These are phyloP conservation scores for Magallana gigas DNA, from an alignment of 1,140 invertebrate species.

Conservation along the genomic window DNA sequence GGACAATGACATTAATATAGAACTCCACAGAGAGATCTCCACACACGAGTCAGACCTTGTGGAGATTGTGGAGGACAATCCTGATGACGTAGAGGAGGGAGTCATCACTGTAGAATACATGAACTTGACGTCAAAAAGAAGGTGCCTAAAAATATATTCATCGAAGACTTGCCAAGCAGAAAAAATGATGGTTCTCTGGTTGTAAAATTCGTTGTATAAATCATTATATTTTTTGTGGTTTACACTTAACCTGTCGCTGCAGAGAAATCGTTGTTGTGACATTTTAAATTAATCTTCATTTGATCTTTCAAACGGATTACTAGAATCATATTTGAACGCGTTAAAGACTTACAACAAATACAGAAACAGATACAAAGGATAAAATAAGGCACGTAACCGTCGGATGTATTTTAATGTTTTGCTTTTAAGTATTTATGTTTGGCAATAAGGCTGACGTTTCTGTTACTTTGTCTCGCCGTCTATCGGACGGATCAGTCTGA, in stretches of 20 bases:
- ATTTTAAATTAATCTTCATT: not conserved
- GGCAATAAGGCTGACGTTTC: too few species aligned
- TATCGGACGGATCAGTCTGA: too few species aligned
- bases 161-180: not conserved
- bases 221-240: too few species aligned
- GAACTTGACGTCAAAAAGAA: slow-evolving; percentile 1
- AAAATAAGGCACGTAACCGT: too few species aligned
- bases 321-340: not conserved
- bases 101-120: not conserved
- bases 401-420: too few species aligned
- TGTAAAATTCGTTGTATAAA: too few species aligned
- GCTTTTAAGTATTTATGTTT: too few species aligned
- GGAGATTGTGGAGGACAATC: not conserved
- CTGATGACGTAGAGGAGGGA: not conserved
- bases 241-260: too few species aligned
- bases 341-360: not conserved
- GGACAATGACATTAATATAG: not conserved
- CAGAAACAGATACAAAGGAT: not conserved
- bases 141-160: not conserved
- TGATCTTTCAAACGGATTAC: not conserved
- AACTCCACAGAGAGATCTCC: not conserved
- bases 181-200: not conserved
- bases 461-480: too few species aligned
- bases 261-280: too few species aligned
- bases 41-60: not conserved